These are phyloP conservation scores for Ormia ochracea DNA, from an alignment of 2,888 invertebrate species.

Conservation along the genomic window DNA sequence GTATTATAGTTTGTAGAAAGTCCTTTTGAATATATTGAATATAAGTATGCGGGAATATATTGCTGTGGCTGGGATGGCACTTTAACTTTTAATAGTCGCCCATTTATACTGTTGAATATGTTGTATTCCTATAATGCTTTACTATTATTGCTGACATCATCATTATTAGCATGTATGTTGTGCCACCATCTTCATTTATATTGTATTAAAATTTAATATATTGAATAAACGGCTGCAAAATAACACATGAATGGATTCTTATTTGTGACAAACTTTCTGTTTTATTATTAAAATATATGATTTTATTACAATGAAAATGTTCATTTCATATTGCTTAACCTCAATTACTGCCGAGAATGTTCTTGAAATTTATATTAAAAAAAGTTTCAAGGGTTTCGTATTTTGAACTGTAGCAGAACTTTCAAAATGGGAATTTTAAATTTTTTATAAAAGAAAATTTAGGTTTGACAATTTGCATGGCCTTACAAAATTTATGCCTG, in stretches of 20 bases:
- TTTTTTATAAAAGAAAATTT: too few relatives aligned
- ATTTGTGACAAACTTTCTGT: constrained; percentile 39
- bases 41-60: not conserved
- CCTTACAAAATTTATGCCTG: too few relatives aligned
- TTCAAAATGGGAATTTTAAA: too few relatives aligned
- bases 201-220: constrained; percentile 57
- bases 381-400: too few relatives aligned
- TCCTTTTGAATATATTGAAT: not conserved
- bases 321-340: constrained; percentile 57
- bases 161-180: constrained; percentile 4
- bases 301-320: constrained; percentile 55
- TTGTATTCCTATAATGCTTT: not conserved
- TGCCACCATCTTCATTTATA: constrained; percentile 33
- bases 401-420: too few relatives aligned
- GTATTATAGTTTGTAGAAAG: not conserved
- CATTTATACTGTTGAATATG: not conserved
- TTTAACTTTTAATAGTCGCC: constrained; percentile 34
- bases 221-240: constrained; percentile 26
- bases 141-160: not conserved
- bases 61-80: not conserved
- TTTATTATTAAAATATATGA: constrained; percentile 37
- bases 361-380: constrained; percentile 4
- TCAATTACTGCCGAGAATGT: constrained; percentile 50
- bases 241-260: constrained; percentile 21
- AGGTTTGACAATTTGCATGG: too few relatives aligned